These are phyloP conservation scores for Goniozus legneri DNA, from an alignment of 1,140 invertebrate species.

Conservation along the genomic window DNA sequence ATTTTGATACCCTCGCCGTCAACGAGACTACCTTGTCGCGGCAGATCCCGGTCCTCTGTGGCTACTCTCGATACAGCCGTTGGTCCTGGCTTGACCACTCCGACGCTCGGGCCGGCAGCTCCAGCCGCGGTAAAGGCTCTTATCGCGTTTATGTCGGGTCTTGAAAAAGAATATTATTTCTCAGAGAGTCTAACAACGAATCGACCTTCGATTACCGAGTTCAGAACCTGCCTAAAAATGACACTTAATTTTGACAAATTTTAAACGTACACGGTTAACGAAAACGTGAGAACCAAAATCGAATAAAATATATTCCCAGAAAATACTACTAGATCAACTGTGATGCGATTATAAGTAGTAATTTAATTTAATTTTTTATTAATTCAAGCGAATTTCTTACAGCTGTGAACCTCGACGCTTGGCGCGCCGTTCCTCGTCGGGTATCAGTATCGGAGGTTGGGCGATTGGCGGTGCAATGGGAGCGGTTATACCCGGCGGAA, in stretches of 20 bases:
- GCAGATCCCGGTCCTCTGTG: conserved; percentile 60
- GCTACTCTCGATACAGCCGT: conserved; percentile 55
- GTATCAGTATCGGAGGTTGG: conserved; percentile 55
- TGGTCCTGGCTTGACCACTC: conserved; percentile 53
- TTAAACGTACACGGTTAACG: too few relatives aligned
- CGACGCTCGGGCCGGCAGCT: conserved; percentile 28
- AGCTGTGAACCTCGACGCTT: conserved; percentile 73
- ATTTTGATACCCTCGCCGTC: conserved; percentile 90
- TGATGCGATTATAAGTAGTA: too few relatives aligned
- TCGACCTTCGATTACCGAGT: too few relatives aligned
- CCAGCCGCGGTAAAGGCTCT: conserved; percentile 50
- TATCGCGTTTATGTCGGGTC: conserved; percentile 71
- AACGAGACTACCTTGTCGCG: conserved; percentile 74
- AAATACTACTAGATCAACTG: too few relatives aligned
- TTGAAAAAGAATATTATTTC: too few relatives aligned
- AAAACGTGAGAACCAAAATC: too few relatives aligned
- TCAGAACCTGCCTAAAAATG: too few relatives aligned
- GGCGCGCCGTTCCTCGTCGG: conserved; percentile 70
- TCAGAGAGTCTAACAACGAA: neutral
- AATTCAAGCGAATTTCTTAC: conserved; percentile 54
- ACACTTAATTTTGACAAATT: too few relatives aligned
- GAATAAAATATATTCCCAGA: too few relatives aligned
- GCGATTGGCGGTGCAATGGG: conserved; percentile 44
- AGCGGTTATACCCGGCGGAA: conserved; percentile 49
- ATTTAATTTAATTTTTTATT: neutral